These are phyloP conservation scores for Octopus sinensis DNA, from an alignment of 1,140 invertebrate species.

Conservation along the genomic window DNA sequence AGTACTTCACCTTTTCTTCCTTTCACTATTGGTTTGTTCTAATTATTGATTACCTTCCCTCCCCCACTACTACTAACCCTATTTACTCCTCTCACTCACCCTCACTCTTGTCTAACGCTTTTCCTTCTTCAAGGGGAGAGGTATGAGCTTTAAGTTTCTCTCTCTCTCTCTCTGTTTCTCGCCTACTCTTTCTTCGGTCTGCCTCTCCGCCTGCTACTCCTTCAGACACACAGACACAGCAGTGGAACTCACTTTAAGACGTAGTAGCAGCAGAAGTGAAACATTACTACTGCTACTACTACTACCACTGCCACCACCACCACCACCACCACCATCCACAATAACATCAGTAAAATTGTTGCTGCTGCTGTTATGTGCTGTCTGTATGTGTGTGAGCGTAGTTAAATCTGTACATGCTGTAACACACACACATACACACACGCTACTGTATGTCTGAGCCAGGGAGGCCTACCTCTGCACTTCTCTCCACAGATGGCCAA, in stretches of 20 bases:
- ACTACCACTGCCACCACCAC: background rate
- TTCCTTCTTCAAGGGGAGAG: no score
- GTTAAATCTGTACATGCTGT: no score
- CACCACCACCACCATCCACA: background rate
- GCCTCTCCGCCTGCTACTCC: no score
- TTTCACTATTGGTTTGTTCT: no score
- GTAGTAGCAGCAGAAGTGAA: background rate
- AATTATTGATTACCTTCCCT: no score
- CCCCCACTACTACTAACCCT: no score
- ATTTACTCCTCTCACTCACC: no score
- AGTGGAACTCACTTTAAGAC: background rate
- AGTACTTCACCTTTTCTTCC: no score
- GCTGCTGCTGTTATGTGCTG: background rate
- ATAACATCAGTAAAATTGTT: background rate
- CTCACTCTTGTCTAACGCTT: no score
- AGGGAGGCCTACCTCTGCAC: background rate
- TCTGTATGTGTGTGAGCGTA: background rate
- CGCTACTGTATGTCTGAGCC: background rate
- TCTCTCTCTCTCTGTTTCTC: background rate
- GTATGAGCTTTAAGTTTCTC: background rate
- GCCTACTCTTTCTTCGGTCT: background rate
- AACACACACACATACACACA: no score
- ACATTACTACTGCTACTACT: background rate
- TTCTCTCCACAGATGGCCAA: slow-evolving; percentile 16
- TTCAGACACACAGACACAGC: background rate